phyloP scores from a whole-genome alignment of 92 coral and sea anemone genomes.

The Phymanthus crucifer region DNA sequence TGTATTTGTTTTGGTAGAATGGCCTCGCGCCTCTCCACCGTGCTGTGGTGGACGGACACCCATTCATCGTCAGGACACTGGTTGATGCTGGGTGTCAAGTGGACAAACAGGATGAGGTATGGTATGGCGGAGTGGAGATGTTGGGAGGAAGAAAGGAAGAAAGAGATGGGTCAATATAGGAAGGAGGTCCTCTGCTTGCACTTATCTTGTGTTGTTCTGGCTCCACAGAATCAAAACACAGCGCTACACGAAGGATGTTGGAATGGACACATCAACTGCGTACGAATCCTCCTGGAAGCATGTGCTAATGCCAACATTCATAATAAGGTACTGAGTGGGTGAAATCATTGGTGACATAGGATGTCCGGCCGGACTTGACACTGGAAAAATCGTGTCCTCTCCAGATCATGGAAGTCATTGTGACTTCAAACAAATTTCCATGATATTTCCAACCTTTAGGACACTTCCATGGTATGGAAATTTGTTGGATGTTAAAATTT shows the following conservation, averaged over 20 bases:
- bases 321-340: slow-evolving; percentile 53
- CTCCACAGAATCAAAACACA: slow-evolving; percentile 65
- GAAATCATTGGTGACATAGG: neutral
- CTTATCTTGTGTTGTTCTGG: neutral
- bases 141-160: too few species aligned
- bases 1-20: slow-evolving; percentile 19
- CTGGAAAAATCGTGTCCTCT: too few species aligned
- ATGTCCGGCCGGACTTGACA: too few species aligned
- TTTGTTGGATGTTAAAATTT: too few species aligned
- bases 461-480: too few species aligned
- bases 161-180: too few species aligned
- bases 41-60: slow-evolving; percentile 68
- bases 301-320: slow-evolving; percentile 65
- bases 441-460: too few species aligned
- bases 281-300: slow-evolving; percentile 48
- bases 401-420: too few species aligned
- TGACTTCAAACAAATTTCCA: too few species aligned
- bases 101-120: slow-evolving; percentile 68
- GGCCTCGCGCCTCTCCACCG: slow-evolving; percentile 79
- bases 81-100: slow-evolving; percentile 52
- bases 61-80: slow-evolving; percentile 49
- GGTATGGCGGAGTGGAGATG: too few species aligned
- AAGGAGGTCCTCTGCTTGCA: neutral
- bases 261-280: slow-evolving; percentile 79
- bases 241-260: slow-evolving; percentile 83